Base-by-base conservation (phyloP, 2,113 vertebrate genomes). In the Tapirus terrestris region DNA sequence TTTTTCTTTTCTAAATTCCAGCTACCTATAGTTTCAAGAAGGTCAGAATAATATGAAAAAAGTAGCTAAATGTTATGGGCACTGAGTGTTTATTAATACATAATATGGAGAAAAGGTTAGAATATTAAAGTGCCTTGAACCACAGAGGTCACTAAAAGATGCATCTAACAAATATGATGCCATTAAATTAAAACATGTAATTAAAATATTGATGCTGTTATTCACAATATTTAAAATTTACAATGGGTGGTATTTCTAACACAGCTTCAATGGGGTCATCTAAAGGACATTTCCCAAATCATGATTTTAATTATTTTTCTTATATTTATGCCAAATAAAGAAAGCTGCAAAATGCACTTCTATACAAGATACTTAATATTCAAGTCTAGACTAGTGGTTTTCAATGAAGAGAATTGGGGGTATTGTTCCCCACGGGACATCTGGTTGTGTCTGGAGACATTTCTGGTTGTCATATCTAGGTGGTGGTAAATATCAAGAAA, bases 141-240 rank as follows among this genome's bases (percentile, higher is more conserved):
- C 12, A 48, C 21, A 94, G 56, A 77, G n/a, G 58, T 96, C 60
- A 80, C 48, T 56, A 67, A 86, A 91, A 88, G 14, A 81, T 75
- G 2, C 3, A 76, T 36, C 17, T 63, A 92, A 96, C 27, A 88
- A 68, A 82, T 89, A n/a, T 53, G 39, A 83, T 70, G 20, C 13
- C 27, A 76, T 53, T 89, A 94, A 84, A 95, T 88, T 92, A 93
- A 89, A 97, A 88, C 12, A 68, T 33, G 7, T 70, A 95, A 91
- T 91, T 65, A 96, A 96, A 96, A 51, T 80, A 20, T 63, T 73
- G 63, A 79, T 51, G 53, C 4, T 67, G 8, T 73, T 89, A 58
- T 29, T 16, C 33, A 70, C 18, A 93, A 80, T 8, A 80, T 81
- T 96, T 92, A 58, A 93, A 94, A 95, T 94, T 91, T 76, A 43